Evolutionary conservation across 2,888 invertebrate species (phyloP), one percentile per base, ranked within the genome.

Genomic region (Aplocera efformata): DNA sequence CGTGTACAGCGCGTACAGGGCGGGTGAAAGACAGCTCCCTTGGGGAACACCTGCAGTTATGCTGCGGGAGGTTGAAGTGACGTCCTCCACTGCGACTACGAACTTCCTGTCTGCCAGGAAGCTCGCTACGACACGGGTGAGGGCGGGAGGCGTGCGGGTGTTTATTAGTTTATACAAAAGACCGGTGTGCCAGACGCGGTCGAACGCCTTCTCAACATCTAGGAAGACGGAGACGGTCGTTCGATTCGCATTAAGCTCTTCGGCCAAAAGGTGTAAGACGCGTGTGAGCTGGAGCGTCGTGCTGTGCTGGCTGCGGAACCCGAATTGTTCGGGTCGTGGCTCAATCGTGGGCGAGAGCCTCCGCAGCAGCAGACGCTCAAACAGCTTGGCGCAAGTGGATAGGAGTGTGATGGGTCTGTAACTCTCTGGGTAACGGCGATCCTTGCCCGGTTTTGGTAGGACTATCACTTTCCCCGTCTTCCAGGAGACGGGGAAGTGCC

Each of bases 51-150:
- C 36, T 1, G 29, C n/a, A n/a, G n/a, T n/a, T n/a, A n/a, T n/a
- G n/a, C n/a, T n/a, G n/a, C n/a, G n/a, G n/a, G n/a, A n/a, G n/a
- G n/a, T n/a, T n/a, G n/a, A n/a, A n/a, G n/a, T n/a, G n/a, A n/a
- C n/a, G n/a, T n/a, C n/a, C n/a, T n/a, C n/a, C n/a, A n/a, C n/a
- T n/a, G n/a, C n/a, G n/a, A n/a, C n/a, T n/a, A n/a, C n/a, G n/a
- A n/a, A n/a, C n/a, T n/a, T n/a, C n/a, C n/a, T n/a, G n/a, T n/a
- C n/a, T n/a, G n/a, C n/a, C n/a, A n/a, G n/a, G n/a, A n/a, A 63
- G 54, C 34, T 65, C 60, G 0, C 62, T 48, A 31, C 61, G 52
- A 3, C 62, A 58, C 6, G 51, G 56, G 6, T 37, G 54, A 1
- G 48, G 10, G 30, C 22, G 10, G 8, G 44, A 40, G 0, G 26